A percentile compares a stretch with the other conserved stretches of the same genome.
Evolutionary conservation across 1,140 invertebrate genomes (phyloP).

Genomic region (Tetragonula clypearis): DNA sequence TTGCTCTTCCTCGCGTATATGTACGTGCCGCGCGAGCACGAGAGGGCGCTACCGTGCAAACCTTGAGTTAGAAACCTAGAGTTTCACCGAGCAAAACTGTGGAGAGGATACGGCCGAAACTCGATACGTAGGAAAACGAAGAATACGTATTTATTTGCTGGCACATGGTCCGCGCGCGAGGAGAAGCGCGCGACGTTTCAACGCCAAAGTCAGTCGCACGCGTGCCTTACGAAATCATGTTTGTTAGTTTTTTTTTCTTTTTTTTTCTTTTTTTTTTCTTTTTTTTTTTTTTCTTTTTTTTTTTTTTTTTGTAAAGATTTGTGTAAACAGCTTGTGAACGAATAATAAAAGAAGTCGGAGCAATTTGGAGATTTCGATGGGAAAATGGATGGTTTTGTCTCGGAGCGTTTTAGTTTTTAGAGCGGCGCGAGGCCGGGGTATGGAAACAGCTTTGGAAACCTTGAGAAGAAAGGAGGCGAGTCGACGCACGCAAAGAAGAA

Average conservation of each 20-base stretch:
- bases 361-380: background rate
- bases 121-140: background rate
- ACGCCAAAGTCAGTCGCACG: background rate
- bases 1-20: background rate
- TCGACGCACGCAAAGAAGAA: background rate
- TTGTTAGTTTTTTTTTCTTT: background rate
- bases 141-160: conserved; percentile 24
- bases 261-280: no score
- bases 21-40: background rate
- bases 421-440: background rate
- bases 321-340: background rate
- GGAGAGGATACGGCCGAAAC: no score
- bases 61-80: no score
- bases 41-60: no score
- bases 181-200: background rate
- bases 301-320: background rate
- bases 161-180: no score
- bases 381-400: background rate
- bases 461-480: conserved; percentile 5
- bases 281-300: no score
- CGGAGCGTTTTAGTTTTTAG: background rate
- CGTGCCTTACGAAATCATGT: background rate
- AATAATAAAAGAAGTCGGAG: background rate
- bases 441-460: background rate
- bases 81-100: background rate